Base-by-base conservation (phyloP, 2,888 invertebrate species). In the Brachycybe producta region DNA sequence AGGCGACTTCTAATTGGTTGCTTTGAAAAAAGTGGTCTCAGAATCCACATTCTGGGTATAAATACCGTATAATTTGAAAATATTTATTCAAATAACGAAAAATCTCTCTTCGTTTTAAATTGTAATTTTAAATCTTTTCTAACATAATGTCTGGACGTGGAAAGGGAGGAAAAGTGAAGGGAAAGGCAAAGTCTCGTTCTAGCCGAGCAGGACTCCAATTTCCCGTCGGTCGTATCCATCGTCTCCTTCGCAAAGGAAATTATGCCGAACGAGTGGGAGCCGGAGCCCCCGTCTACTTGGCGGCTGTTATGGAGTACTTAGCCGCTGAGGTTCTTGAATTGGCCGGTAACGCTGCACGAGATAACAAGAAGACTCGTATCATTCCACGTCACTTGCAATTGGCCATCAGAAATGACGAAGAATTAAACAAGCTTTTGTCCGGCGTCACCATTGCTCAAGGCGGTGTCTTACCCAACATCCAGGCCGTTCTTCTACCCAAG, bases 381-480 rank as follows among this genome's bases (percentile, higher is more conserved):
- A 79, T 80, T 51, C 83, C 84, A 1, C 74, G 84, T 44, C 85
- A 85, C 65, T 70, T 86, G 24, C 80, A 85, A 63, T 63, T 87
- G 56, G 84, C 84, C 24, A 78, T 86, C 54, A 72, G 82, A 15
- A 84, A 84, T 65, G 86, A 87, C 64, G 83, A 84, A 59, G 86
- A 87, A 61, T 69, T 87, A 61, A 83, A 82, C 66, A 80, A 78
- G 64, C 70, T 87, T 44, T 66, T 87, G 4, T 74, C 77, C 0
- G 80, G 81, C 36, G 84, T 85, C 2, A 84, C 84, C 17, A 85
- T 87, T 62, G 79, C 84, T 23, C 81, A 86, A 67, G 49, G 86
- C 53, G 87, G 86, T 59, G 86, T 87, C 0, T 65, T 88, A 61
- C 85, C 86, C 0, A 80, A 81, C 61, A 84, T 85, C 57, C 80